A percentile compares a stretch with the other conserved stretches of the same genome.
Evolutionary conservation across 2,113 vertebrate genomes (phyloP).

Genomic region (Dipodomys merriami): DNA sequence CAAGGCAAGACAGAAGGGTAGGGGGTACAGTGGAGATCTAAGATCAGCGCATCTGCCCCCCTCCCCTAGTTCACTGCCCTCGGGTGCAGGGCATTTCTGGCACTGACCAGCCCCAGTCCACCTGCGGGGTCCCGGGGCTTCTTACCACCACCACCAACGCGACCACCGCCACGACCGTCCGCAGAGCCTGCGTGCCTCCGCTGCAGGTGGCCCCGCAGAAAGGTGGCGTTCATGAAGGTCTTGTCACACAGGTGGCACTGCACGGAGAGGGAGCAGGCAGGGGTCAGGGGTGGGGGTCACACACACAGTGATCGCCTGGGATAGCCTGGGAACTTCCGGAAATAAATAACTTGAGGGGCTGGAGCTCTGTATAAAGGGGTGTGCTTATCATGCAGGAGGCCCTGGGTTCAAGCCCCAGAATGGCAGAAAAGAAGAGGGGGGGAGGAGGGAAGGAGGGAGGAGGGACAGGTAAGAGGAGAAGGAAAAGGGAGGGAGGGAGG

Average conservation of each 20-base stretch:
- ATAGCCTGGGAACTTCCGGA: not conserved
- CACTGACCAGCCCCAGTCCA: not conserved
- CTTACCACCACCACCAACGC: no score
- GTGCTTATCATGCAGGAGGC: not conserved
- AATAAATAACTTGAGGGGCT: not conserved
- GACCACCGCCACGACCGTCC: no score
- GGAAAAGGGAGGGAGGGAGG: no score
- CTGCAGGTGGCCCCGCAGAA: slow-evolving; percentile 85
- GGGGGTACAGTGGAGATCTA: not conserved
- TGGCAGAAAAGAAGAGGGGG: not conserved
- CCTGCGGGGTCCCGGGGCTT: no score
- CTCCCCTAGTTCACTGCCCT: not conserved
- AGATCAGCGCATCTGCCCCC: no score
- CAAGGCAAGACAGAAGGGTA: accelerated
- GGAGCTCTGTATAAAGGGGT: not conserved
- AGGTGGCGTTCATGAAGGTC: slow-evolving; percentile 86
- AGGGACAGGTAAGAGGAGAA: no score
- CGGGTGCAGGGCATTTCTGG: not conserved
- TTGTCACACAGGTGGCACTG: slow-evolving; percentile 90
- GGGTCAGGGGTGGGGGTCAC: no score
- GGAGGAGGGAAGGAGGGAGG: no score
- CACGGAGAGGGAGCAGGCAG: not conserved
- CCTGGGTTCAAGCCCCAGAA: not conserved
- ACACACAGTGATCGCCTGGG: not conserved
- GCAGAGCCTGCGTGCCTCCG: slow-evolving; percentile 77